A percentile compares a stretch with the other conserved stretches of the same genome.
Evolutionary conservation across 1,140 invertebrate species (phyloP).

Genomic region (Saccostrea glomerata): DNA sequence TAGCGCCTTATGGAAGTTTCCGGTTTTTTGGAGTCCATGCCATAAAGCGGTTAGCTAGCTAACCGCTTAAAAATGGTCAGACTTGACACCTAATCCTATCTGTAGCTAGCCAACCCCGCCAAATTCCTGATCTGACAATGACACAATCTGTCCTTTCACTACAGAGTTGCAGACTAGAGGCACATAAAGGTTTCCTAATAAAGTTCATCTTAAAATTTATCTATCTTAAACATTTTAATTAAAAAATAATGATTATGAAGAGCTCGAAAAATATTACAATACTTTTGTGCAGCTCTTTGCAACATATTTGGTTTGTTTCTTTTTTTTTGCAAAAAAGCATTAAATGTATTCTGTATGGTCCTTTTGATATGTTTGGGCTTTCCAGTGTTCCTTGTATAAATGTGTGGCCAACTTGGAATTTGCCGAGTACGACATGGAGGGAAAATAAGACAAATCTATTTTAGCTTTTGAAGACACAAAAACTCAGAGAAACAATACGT

Average conservation of each 20-base stretch:
- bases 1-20: too few relatives aligned
- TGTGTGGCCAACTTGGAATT: not conserved
- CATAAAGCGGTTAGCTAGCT: too few relatives aligned
- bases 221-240: not conserved
- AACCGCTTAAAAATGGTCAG: too few relatives aligned
- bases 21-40: too few relatives aligned
- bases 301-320: not conserved
- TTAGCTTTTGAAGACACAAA: not conserved
- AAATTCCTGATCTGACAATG: not conserved
- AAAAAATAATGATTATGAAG: not conserved
- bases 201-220: not conserved
- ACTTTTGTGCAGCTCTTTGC: not conserved
- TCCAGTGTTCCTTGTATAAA: not conserved
- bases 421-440: too few relatives aligned
- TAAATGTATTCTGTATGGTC: not conserved
- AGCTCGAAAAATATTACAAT: not conserved
- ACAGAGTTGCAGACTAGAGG: too few relatives aligned
- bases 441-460: not conserved
- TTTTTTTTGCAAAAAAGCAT: not conserved
- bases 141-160: not conserved
- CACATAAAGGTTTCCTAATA: not conserved
- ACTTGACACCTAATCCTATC: too few relatives aligned
- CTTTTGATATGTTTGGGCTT: too few relatives aligned
- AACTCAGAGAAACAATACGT: constrained; percentile 38
- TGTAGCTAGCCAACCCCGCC: not conserved